Evolutionary conservation across 1,140 invertebrate genomes (phyloP), one percentile per base, ranked within the genome.

Genomic region (Eriocheir sinensis): DNA sequence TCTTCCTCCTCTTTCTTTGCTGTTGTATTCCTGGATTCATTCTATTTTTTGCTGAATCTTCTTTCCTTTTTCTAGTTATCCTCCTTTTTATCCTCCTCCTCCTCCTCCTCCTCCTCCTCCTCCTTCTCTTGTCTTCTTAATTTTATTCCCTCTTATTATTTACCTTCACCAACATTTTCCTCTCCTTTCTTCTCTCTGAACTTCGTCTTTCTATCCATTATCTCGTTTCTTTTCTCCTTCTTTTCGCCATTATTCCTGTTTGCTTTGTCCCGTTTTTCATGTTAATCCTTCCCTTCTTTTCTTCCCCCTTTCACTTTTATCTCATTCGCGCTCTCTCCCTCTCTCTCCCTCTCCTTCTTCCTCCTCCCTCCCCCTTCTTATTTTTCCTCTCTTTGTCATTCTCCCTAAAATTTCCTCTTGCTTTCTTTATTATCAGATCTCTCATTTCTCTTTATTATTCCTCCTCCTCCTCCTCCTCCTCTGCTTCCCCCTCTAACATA

Each of bases 131-230:
- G 2, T 53, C 48, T 53, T 9, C 48, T 53, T 53, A 53, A 53
- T 53, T 53, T 53, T 12, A 53, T 53, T 53, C 8, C 30, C 81
- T 83, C 36, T 83, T 83, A 34, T 83, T 83, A 83, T 83, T 83
- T 83, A 27, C 32, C 27, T 85, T 38, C 15, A 1, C 21, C 81
- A 85, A 21, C 38, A 36, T 85, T 85, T 36, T 38, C 32, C n/a
- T 85, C 32, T 83, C 81, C 30, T 27, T 53, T 53, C 21, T 53
- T 53, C 48, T 9, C 21, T 21, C 21, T 21, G 21, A 53, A 53
- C 48, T 53, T 38, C 38, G 32, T 85, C 81, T 85, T 21, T 85
- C 81, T 79, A 17, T 79, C 72, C n/a, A n/a, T n/a, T n/a, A n/a
- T n/a, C n/a, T n/a, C n/a, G n/a, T n/a, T n/a, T n/a, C n/a, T n/a